Conservation (phyloP, 2,113 vertebrate species). For the Ailuropoda melanoleuca region DNA sequence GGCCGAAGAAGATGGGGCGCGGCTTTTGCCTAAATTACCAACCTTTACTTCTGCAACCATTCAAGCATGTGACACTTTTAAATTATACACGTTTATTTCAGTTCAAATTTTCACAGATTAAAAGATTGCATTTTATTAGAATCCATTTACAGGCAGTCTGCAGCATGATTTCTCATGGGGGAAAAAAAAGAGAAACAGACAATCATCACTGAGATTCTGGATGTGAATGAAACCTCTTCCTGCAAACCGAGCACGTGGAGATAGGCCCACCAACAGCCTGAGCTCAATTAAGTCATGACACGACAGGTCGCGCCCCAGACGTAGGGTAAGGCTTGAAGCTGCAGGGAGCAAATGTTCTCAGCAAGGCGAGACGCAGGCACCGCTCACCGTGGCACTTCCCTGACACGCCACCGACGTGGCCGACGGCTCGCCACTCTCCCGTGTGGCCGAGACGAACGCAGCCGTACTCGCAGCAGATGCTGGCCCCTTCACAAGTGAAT, state of each 20-base stretch:
- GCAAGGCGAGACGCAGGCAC: neutral
- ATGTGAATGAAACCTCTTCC: neutral
- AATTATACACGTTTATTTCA: conserved; percentile 54
- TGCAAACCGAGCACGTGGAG: no score
- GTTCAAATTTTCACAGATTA: conserved; percentile 47
- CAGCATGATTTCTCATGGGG: neutral
- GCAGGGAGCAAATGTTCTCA: neutral
- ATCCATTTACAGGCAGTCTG: neutral
- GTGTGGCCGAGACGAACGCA: rapidly evolving
- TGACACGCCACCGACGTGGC: rapidly evolving
- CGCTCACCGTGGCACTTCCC: rapidly evolving
- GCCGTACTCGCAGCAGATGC: neutral
- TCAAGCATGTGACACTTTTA: neutral
- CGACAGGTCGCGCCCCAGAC: neutral
- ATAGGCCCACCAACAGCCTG: neutral
- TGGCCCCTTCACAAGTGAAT: neutral
- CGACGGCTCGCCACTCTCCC: neutral
- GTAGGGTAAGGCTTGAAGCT: neutral
- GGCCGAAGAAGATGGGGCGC: neutral
- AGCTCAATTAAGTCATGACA: neutral
- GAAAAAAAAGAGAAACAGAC: neutral
- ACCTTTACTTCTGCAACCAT: neutral
- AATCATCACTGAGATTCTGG: neutral
- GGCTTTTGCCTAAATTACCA: neutral
- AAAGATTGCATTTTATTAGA: conserved; percentile 35